These are phyloP conservation scores for Neocrepidodera transversa DNA, from an alignment of 2,888 invertebrate species.

Conservation along the genomic window DNA sequence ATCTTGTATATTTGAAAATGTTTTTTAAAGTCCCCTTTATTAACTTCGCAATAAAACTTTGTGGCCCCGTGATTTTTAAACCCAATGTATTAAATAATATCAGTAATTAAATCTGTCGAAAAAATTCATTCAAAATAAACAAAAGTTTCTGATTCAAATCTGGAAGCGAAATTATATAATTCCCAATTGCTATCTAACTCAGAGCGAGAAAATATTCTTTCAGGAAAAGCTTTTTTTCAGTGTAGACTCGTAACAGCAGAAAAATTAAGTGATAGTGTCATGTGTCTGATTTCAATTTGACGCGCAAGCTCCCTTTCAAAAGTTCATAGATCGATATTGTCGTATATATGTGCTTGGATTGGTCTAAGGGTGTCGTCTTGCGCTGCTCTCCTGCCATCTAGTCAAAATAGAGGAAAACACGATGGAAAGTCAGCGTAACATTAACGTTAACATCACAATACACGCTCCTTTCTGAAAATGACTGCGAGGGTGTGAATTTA, in stretches of 20 bases:
- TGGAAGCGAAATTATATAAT: too few species aligned
- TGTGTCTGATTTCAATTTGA: conserved; percentile 11
- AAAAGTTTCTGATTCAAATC: too few species aligned
- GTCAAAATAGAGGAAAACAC: conserved; percentile 32
- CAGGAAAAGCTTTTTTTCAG: conserved; percentile 6
- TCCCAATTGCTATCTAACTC: too few species aligned
- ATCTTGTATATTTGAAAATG: too few species aligned
- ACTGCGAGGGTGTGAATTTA: conserved; percentile 51
- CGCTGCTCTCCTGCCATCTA: conserved; percentile 54
- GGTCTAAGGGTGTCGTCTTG: conserved; percentile 50
- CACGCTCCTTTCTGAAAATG: conserved; percentile 55
- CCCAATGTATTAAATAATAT: too few species aligned
- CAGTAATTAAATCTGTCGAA: too few species aligned
- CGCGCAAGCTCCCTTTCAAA: conserved; percentile 20
- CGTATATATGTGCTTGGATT: conserved; percentile 44
- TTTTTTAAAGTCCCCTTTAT: too few species aligned
- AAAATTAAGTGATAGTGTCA: conserved; percentile 8
- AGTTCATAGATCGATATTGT: conserved; percentile 28
- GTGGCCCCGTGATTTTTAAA: too few species aligned
- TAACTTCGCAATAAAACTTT: too few species aligned
- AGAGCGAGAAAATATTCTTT: too few species aligned
- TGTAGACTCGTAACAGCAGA: conserved; percentile 8
- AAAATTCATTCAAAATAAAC: too few species aligned
- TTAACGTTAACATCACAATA: conserved; percentile 37
- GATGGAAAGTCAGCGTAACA: conserved; percentile 54